Evolutionary conservation across 2,797 vertebrate genomes (phyloP).

Genomic region (Margarornis squamiger): DNA sequence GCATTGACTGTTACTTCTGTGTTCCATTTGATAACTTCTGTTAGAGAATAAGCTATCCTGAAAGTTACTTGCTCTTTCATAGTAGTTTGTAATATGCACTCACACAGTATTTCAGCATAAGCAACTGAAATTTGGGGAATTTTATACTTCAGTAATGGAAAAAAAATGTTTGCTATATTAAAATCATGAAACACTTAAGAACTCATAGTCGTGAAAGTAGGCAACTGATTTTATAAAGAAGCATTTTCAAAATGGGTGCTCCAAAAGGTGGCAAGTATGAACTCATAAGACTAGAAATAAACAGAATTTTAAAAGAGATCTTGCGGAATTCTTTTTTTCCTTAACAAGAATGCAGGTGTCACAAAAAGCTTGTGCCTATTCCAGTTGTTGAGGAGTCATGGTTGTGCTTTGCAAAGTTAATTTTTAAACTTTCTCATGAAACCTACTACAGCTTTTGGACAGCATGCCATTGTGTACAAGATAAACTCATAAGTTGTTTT

Average conservation of each 20-base stretch:
- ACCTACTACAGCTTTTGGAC: not conserved
- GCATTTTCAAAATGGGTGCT: not conserved
- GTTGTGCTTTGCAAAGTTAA: conserved; percentile 33
- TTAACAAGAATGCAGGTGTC: not conserved
- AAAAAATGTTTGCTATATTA: not conserved
- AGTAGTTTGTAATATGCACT: not conserved
- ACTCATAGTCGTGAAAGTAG: not conserved
- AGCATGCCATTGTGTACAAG: not conserved
- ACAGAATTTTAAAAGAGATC: not conserved
- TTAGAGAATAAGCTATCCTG: not conserved
- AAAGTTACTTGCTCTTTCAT: not conserved
- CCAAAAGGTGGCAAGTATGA: not conserved
- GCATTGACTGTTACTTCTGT: not conserved
- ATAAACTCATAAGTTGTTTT: not conserved
- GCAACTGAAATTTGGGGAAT: not conserved
- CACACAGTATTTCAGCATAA: not conserved
- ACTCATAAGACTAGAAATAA: not conserved
- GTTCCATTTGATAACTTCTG: not conserved
- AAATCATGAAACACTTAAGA: not conserved
- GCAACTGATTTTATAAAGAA: not conserved
- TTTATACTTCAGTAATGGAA: not conserved
- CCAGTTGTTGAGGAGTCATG: not conserved
- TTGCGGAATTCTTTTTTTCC: not conserved
- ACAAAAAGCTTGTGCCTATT: not conserved
- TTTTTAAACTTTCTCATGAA: conserved; percentile 30